phyloP scores from a whole-genome alignment of 2,888 invertebrate species.

The Oscheius onirici region DNA sequence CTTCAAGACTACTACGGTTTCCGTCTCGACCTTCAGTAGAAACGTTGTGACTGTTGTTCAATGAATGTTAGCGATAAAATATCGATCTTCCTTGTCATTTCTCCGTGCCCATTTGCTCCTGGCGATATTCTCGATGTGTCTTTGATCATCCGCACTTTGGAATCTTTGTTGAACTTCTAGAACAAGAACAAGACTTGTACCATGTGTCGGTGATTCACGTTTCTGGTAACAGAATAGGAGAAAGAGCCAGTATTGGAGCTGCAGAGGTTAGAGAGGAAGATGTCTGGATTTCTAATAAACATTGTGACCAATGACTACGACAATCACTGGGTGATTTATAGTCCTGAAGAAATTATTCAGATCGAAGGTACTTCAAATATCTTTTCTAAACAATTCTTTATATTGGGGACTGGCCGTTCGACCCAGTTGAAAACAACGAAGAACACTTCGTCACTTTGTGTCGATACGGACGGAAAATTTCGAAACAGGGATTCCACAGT shows the following conservation, averaged over 20 bases:
- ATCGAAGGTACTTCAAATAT: background rate
- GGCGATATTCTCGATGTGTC: no score
- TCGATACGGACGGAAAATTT: background rate
- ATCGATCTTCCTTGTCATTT: no score
- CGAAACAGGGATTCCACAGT: background rate
- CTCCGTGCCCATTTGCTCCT: no score
- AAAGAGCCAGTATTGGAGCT: background rate
- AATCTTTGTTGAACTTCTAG: no score
- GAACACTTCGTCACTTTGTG: slow-evolving; percentile 2
- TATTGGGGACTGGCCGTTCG: background rate
- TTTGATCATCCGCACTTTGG: no score
- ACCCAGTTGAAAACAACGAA: background rate
- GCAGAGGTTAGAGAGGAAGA: background rate
- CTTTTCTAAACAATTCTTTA: background rate
- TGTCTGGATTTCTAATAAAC: background rate
- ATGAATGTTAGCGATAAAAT: no score
- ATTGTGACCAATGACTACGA: background rate
- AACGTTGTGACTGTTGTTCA: no score
- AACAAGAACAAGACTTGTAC: background rate
- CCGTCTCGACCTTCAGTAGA: no score
- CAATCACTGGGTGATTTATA: slow-evolving; percentile 1
- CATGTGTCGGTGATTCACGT: background rate
- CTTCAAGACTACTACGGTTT: no score
- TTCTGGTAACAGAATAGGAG: background rate
- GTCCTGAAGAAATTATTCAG: background rate